Evolutionary conservation across 2,888 invertebrate species (phyloP).

Genomic region (Xestoiulus laeticollis): DNA sequence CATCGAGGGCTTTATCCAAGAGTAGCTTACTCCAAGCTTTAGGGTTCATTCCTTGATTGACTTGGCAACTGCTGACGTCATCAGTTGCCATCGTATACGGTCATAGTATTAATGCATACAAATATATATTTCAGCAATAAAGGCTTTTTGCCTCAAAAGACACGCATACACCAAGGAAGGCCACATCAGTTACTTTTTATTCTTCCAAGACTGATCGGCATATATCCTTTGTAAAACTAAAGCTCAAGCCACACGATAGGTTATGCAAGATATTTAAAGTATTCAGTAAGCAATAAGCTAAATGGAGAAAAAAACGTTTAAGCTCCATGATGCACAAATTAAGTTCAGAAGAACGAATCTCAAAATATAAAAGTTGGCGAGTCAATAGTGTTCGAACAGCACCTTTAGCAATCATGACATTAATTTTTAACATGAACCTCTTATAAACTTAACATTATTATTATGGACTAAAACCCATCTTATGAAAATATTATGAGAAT

Average conservation of each 20-base stretch:
- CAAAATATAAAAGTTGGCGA: background rate
- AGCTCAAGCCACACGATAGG: background rate
- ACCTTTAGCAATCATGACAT: background rate
- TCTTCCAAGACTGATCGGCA: background rate
- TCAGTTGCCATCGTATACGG: background rate
- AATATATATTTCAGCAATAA: background rate
- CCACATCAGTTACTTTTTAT: constrained; percentile 19
- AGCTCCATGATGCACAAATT: background rate
- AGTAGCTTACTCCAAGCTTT: background rate
- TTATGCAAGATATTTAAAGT: background rate
- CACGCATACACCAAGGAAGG: background rate
- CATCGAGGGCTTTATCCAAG: background rate
- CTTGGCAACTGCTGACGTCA: background rate
- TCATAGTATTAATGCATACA: background rate
- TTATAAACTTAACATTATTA: too few relatives aligned
- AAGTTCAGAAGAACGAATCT: background rate
- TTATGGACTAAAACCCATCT: too few relatives aligned
- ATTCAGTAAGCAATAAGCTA: background rate
- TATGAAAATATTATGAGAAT: too few relatives aligned
- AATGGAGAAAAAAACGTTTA: background rate
- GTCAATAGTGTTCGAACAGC: background rate
- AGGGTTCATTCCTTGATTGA: background rate
- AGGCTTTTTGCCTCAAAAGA: background rate
- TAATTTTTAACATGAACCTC: background rate
- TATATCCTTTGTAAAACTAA: background rate